These are phyloP conservation scores for Styela plicata DNA, from an alignment of 23 tunicate species.

Conservation along the genomic window DNA sequence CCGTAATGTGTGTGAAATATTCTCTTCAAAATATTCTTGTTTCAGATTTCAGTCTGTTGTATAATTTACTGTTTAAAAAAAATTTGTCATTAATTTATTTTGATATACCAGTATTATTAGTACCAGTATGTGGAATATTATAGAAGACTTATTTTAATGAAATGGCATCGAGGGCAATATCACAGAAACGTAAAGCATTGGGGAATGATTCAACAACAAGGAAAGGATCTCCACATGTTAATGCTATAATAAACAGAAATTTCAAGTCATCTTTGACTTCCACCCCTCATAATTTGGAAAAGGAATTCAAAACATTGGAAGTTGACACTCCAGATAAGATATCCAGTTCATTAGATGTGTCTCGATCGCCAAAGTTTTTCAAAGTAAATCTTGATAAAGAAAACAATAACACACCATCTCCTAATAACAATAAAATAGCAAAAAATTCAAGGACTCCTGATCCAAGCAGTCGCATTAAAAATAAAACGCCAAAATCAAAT, in stretches of 20 bases:
- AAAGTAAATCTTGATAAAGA: constrained; percentile 6
- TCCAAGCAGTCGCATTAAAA: too few relatives aligned
- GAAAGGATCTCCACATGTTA: neutral
- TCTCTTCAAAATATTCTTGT: too few relatives aligned
- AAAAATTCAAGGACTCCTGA: neutral
- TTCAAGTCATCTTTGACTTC: neutral
- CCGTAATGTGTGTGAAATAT: too few relatives aligned
- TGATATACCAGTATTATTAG: too few relatives aligned
- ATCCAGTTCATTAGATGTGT: neutral
- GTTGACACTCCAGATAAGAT: too few relatives aligned
- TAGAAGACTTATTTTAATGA: too few relatives aligned
- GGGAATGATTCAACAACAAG: neutral
- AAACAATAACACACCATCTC: neutral
- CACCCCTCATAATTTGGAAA: neutral
- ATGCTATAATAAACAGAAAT: neutral
- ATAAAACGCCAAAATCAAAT: neutral
- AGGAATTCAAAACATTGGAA: neutral
- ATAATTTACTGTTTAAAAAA: too few relatives aligned
- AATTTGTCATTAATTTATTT: too few relatives aligned
- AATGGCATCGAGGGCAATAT: neutral
- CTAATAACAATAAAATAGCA: neutral
- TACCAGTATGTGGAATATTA: too few relatives aligned
- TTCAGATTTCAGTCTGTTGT: too few relatives aligned
- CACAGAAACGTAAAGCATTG: neutral
- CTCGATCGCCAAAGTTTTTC: neutral